These are phyloP conservation scores for Lacerta viridis DNA, from an alignment of 2,797 vertebrate species.

Conservation along the genomic window DNA sequence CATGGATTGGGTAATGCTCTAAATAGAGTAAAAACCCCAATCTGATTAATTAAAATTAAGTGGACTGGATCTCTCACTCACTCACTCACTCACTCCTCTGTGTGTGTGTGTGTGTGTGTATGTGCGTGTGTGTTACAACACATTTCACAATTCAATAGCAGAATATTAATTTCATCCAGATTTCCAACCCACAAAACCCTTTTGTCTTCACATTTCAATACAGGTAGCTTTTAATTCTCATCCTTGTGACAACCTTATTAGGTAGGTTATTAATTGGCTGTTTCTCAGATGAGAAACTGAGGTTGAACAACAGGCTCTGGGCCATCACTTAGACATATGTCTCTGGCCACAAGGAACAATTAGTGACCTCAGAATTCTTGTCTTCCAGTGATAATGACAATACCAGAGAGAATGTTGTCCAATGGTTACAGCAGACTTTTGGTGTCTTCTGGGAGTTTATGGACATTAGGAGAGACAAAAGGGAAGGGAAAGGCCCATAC, in stretches of 20 bases:
- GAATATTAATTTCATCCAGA: neutral
- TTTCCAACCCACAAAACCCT: neutral
- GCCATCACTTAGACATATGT: too few relatives aligned
- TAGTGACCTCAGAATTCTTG: neutral
- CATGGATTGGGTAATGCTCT: neutral
- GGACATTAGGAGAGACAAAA: neutral
- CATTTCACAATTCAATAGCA: neutral
- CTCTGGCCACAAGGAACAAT: neutral
- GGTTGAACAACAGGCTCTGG: neutral
- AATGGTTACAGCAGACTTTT: neutral
- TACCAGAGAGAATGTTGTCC: neutral
- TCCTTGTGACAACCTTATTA: neutral
- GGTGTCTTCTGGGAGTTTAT: neutral
- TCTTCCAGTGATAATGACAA: neutral
- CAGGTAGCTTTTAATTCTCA: neutral
- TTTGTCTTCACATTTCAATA: neutral
- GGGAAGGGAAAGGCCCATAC: neutral
- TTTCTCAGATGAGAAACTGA: neutral
- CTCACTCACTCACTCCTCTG: too few relatives aligned
- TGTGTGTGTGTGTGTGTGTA: too few relatives aligned
- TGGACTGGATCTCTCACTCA: neutral
- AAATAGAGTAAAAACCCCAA: neutral
- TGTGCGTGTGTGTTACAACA: neutral
- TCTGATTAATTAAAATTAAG: conserved; percentile 15
- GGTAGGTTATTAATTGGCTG: too few relatives aligned